Conservation (phyloP, 2,113 vertebrate species). For the Gnathonemus longibarbis region DNA sequence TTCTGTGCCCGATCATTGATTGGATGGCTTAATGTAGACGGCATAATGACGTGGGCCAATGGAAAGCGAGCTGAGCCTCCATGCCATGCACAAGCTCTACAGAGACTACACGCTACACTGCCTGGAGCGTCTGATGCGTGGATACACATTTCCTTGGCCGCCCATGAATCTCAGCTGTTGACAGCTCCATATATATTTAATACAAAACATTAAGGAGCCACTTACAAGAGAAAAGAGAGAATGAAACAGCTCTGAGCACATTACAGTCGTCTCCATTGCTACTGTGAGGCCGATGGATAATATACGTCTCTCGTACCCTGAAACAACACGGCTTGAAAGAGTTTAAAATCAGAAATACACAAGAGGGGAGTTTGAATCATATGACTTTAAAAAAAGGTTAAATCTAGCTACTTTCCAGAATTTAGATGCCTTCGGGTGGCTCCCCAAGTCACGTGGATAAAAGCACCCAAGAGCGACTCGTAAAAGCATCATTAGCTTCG, state of each 20-base stretch:
- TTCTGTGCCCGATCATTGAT: not conserved
- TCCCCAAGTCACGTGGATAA: not conserved
- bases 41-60: not conserved
- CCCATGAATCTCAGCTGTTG: not conserved
- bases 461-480: not conserved
- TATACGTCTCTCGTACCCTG: not conserved
- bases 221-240: not conserved
- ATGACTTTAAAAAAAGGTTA: slow-evolving; percentile 4
- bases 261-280: too few relatives aligned
- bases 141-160: not conserved
- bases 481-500: not conserved
- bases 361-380: not conserved
- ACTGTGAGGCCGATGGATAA: not conserved
- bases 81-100: not conserved
- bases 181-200: not conserved
- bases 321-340: not conserved
- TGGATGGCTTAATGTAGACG: not conserved
- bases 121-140: not conserved
- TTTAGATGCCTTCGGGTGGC: not conserved
- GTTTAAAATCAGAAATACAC: not conserved
- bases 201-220: not conserved
- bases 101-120: not conserved
- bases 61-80: not conserved
- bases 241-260: not conserved
- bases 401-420: not conserved